phyloP scores from a whole-genome alignment of 2,797 vertebrate genomes.

The Buphagus erythrorhynchus region DNA sequence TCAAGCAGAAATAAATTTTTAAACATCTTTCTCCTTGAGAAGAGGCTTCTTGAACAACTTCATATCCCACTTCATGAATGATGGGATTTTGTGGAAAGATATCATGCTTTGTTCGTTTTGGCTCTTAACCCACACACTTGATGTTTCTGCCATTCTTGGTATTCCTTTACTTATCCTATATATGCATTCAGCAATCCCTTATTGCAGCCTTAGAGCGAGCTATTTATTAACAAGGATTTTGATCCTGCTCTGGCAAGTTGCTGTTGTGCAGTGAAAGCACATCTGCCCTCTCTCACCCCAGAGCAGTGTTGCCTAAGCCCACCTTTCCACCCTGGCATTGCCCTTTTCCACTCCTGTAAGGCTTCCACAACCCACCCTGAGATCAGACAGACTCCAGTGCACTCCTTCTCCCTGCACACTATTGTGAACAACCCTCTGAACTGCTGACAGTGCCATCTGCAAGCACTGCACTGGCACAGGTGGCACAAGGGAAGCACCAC shows the following conservation, averaged over 20 bases:
- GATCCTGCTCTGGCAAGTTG: not conserved
- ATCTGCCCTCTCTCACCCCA: not conserved
- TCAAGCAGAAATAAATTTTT: not conserved
- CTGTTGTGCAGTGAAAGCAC: not conserved
- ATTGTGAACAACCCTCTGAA: not conserved
- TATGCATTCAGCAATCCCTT: not conserved
- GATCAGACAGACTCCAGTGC: not conserved
- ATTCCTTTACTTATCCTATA: not conserved
- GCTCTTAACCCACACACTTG: not conserved
- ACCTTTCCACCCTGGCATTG: not conserved
- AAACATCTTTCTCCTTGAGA: not conserved
- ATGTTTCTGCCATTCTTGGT: not conserved
- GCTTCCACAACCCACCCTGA: not conserved
- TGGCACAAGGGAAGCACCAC: rapidly evolving
- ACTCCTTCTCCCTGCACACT: not conserved
- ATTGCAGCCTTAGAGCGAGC: not conserved
- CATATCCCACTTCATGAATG: not conserved
- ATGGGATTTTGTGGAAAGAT: not conserved
- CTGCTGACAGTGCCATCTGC: not conserved
- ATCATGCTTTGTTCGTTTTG: not conserved
- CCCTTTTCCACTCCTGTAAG: not conserved
- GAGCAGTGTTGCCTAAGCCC: not conserved
- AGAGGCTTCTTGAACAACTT: not conserved
- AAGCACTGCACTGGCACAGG: not conserved
- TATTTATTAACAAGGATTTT: not conserved